A percentile compares a stretch with the other conserved stretches of the same genome.
Conservation (phyloP, 2,113 vertebrate genomes). For the Gasterosteus nipponicus region DNA sequence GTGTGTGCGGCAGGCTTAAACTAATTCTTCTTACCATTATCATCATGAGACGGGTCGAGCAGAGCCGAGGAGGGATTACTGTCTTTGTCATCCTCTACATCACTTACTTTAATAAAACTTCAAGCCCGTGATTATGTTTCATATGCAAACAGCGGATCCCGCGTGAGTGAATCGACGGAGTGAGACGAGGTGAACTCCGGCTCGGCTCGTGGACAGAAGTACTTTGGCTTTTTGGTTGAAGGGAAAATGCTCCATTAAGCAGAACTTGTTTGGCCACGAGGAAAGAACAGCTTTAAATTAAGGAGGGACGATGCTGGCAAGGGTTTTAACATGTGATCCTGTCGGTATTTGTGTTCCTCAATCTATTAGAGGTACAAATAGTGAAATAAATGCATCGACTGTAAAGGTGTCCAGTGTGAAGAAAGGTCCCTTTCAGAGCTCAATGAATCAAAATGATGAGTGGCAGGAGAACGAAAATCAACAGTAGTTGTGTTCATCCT, state of each 20-base stretch:
- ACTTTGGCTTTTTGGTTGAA: background rate
- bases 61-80: slow-evolving; percentile 69
- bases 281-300: background rate
- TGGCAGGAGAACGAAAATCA: background rate
- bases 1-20: slow-evolving; percentile 31
- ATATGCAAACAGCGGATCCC: slow-evolving; percentile 58
- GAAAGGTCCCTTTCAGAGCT: background rate
- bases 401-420: background rate
- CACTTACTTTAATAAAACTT: slow-evolving; percentile 78
- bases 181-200: slow-evolving; percentile 34
- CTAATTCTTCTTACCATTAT: slow-evolving; percentile 64
- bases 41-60: slow-evolving; percentile 63
- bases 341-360: background rate
- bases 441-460: background rate
- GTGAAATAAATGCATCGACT: background rate
- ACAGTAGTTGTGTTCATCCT: background rate
- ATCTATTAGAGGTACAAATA: background rate
- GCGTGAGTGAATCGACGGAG: slow-evolving; percentile 52
- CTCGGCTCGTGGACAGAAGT: too few relatives aligned
- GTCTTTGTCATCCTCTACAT: slow-evolving; percentile 73
- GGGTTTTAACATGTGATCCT: background rate
- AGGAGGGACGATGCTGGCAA: background rate
- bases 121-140: slow-evolving; percentile 72
- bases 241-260: background rate
- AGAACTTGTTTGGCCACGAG: background rate